Conservation (phyloP, 2,888 invertebrate species). For the Zeuzera pyrina region DNA sequence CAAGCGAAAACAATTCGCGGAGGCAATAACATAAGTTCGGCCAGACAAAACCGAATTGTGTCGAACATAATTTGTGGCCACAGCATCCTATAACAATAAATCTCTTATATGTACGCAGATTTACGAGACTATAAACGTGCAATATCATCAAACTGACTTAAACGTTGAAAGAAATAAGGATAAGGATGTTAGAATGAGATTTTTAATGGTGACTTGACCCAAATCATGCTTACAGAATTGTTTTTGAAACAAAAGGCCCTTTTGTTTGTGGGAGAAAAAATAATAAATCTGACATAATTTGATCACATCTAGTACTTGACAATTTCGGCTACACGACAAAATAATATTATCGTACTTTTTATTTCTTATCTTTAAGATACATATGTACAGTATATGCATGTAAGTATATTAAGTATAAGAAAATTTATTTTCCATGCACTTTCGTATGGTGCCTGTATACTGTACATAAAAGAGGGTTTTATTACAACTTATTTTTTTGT, state of each 20-base stretch:
- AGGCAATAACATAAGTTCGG: background rate
- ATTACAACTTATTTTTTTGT: slow-evolving; percentile 1
- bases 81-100: slow-evolving; percentile 51
- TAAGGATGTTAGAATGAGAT: slow-evolving; percentile 16
- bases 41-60: slow-evolving; percentile 35
- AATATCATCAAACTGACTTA: slow-evolving; percentile 51
- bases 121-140: slow-evolving; percentile 59
- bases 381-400: too few relatives aligned
- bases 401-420: too few relatives aligned
- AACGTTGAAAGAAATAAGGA: slow-evolving; percentile 25
- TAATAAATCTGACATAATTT: too few relatives aligned
- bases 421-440: too few relatives aligned
- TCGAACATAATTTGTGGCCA: slow-evolving; percentile 42
- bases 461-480: background rate
- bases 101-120: slow-evolving; percentile 47
- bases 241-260: too few relatives aligned
- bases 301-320: too few relatives aligned
- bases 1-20: too few relatives aligned
- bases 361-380: background rate
- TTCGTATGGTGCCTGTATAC: too few relatives aligned
- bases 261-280: too few relatives aligned
- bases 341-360: too few relatives aligned
- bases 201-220: slow-evolving; percentile 17
- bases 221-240: background rate
- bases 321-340: too few relatives aligned